Evolutionary conservation across 2,797 vertebrate genomes (phyloP), one percentile per base, ranked within the genome.

Genomic region (Holocentrus rufus): DNA sequence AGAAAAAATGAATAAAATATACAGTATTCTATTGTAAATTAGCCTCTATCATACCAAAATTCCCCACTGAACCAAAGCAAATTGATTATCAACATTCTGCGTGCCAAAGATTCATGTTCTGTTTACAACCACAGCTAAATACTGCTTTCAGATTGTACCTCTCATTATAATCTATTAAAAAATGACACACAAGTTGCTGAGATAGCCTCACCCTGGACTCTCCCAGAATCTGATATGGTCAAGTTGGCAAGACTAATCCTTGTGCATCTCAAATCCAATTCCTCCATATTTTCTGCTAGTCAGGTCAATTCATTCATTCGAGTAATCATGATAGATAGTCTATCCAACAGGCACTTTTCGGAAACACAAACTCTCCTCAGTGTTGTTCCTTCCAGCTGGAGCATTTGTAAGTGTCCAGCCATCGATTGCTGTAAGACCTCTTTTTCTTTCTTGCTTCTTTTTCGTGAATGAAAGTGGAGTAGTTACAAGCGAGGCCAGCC

Each of bases 381-480:
- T 62, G 76, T 76, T 71, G 71, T 65, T 77, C 52, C 4, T 22
- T 66, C 54, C 42, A n/a, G 74, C 74, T 25, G 34, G 72, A 61
- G 66, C 76, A 85, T 88, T 83, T 84, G 65, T 86, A 76, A 84
- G 61, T 81, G 82, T 90, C 84, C 39, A 13, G 59, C 77, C 67
- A 84, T 79, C 60, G 84, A 88, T 80, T 82, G 80, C 80, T 82
- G 80, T 82, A 62, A 70, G 65, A 65, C 75, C 77, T 74, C 62
- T 74, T 80, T 83, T 74, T 39, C 72, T 71, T n/a, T 7, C 73
- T 75, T 63, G 54, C 68, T 23, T 77, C 60, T 74, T 81, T 82
- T 83, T 87, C 78, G 63, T 85, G 82, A 90, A 85, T 87, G 77
- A 73, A 85, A 78, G 82, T 73, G 70, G 77, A 85, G 69, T 44